phyloP scores from a whole-genome alignment of 64 coral and sea anemone species.

The Pocillopora damicornis region DNA sequence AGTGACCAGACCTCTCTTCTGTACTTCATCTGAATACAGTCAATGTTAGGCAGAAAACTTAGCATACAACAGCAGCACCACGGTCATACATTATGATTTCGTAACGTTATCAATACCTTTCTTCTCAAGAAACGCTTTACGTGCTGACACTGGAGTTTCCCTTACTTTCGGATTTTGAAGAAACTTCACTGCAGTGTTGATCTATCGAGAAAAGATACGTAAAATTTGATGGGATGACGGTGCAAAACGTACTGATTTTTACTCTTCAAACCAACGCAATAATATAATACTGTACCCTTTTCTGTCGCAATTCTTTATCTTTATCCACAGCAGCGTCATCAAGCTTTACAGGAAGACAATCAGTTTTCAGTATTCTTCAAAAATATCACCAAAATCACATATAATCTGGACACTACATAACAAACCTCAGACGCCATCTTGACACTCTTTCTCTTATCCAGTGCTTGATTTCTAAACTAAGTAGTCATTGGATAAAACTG shows the following conservation, averaged over 20 bases:
- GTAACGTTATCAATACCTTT: slow-evolving; percentile 56
- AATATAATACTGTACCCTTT: slow-evolving; percentile 39
- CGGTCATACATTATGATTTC: too few relatives aligned
- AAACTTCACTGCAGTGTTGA: slow-evolving; percentile 95
- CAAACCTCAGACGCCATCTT: slow-evolving; percentile 28
- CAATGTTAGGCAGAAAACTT: too few relatives aligned
- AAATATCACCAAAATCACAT: neutral
- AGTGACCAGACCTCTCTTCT: too few relatives aligned
- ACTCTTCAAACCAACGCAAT: neutral
- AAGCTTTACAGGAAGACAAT: slow-evolving; percentile 3
- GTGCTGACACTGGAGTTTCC: slow-evolving; percentile 76
- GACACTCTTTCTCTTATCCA: neutral
- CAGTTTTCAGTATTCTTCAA: neutral
- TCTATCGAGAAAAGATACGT: slow-evolving; percentile 21
- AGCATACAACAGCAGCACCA: neutral
- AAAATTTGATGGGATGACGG: neutral
- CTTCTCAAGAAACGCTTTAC: slow-evolving; percentile 73
- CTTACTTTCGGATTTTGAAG: slow-evolving; percentile 87
- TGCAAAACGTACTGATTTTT: neutral
- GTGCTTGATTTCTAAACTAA: neutral
- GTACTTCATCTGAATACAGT: too few relatives aligned
- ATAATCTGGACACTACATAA: neutral
- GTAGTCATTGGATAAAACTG: neutral
- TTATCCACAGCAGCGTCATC: slow-evolving; percentile 28
- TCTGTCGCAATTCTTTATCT: slow-evolving; percentile 49